phyloP scores from a whole-genome alignment of 2,888 invertebrate genomes.

The Helobdella robusta region DNA sequence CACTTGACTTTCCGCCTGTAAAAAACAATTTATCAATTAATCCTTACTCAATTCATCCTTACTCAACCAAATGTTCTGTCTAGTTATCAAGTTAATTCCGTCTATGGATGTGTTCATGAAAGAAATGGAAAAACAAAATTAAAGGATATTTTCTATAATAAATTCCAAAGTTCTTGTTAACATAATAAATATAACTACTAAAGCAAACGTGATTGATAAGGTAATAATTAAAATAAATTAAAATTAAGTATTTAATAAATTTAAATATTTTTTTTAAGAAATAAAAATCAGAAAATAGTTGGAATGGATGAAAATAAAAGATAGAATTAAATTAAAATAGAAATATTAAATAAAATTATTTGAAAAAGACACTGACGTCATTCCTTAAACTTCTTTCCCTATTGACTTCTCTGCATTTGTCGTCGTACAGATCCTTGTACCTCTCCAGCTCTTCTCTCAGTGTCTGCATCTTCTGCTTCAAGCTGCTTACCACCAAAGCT shows the following conservation, averaged over 20 bases:
- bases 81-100: too few relatives aligned
- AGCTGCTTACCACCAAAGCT: conserved; percentile 28
- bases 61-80: too few relatives aligned
- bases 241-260: neutral
- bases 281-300: neutral
- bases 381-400: conserved; percentile 27
- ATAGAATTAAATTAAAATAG: neutral
- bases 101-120: too few relatives aligned
- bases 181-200: too few relatives aligned
- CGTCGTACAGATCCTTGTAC: conserved; percentile 33
- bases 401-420: conserved; percentile 32
- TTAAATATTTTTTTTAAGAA: neutral
- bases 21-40: too few relatives aligned
- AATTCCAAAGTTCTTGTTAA: too few relatives aligned
- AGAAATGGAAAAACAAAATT: too few relatives aligned
- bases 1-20: conserved; percentile 18
- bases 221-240: neutral
- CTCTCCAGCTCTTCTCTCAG: conserved; percentile 33
- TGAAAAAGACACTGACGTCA: conserved; percentile 28
- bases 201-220: too few relatives aligned
- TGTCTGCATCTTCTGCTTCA: conserved; percentile 33
- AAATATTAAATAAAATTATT: neutral
- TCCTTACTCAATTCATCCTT: too few relatives aligned
- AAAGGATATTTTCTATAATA: too few relatives aligned
- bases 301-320: neutral